Evolutionary conservation across 2,113 vertebrate genomes (phyloP), one percentile per base, ranked within the genome.

Genomic region (Cricetomys ansorgei): DNA sequence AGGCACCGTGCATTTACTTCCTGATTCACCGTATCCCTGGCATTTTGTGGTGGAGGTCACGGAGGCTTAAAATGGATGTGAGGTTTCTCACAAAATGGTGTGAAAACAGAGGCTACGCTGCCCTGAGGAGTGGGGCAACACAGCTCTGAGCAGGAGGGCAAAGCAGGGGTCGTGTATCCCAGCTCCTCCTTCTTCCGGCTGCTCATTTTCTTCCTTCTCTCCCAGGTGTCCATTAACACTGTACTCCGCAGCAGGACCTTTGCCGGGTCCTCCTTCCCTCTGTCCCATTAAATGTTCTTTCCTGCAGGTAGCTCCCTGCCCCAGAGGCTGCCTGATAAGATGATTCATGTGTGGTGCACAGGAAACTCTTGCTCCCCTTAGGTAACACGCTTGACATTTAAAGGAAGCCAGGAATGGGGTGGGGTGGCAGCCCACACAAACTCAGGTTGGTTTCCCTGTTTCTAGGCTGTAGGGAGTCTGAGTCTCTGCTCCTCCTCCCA

Each of bases 1-100:
- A 98, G 93, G 89, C 34, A 21, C 97, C 92, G 93, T 88, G 96
- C 81, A 64, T 94, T 97, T 97, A 96, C 97, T 92, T 97, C 96
- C 89, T 98, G 95, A 31, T 98, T 97, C 92, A 85, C 92, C 29
- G 25, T 94, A 17, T 64, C 59, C 89, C 81, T 96, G 94, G 95
- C 85, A 45, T 95, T 87, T 67, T 0, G 81, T 0, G 0, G 73
- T 69, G 94, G 94, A 97, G 97, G 89, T 94, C 75, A 37, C 86
- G 89, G 97, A 91, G 90, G 81, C 91, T 94, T 83, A 67, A 97
- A 81, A 93, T 97, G 97, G 97, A 97, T 95, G 97, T 97, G 97
- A 9, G 69, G 43, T 92, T 96, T 95, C 91, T 91, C 94, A 89
- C 2, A 8, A 40, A 75, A 2, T 13, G 59, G 45, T 29, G 0